Percentiles rank a stretch among this genome's conserved stretches.
phyloP scores from a whole-genome alignment of 2,797 vertebrate genomes.

The Periparus ater region DNA sequence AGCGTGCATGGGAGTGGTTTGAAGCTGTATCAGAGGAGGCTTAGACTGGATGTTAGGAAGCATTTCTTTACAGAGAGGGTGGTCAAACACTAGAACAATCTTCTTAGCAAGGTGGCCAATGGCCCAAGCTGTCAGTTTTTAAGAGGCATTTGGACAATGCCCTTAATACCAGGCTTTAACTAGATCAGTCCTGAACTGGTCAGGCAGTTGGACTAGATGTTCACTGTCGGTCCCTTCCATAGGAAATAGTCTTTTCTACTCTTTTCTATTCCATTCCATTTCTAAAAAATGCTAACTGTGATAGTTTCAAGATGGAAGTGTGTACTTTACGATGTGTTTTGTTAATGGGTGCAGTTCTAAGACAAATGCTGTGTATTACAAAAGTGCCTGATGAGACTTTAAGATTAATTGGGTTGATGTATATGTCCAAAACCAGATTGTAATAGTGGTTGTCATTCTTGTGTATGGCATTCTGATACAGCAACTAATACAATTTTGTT shows the following conservation, averaged over 20 bases:
- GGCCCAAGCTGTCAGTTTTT: background rate
- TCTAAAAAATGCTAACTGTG: background rate
- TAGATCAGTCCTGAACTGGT: background rate
- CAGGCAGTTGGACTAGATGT: background rate
- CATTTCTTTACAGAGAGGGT: background rate
- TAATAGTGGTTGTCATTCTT: background rate
- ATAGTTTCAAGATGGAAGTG: background rate
- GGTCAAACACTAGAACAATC: background rate
- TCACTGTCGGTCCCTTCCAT: background rate
- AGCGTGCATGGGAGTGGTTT: fast-evolving
- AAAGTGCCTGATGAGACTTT: background rate
- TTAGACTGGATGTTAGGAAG: background rate
- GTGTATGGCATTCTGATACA: background rate
- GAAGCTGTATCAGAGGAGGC: background rate
- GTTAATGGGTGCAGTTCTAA: background rate
- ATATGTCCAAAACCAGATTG: background rate
- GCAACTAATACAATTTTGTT: background rate
- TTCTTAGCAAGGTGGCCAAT: background rate
- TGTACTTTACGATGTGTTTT: background rate
- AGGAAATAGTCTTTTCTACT: background rate
- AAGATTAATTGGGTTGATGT: background rate
- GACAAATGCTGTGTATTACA: background rate
- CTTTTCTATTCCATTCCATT: background rate
- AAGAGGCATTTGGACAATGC: background rate
- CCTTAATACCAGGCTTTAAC: background rate